phyloP scores from a whole-genome alignment of 2,888 invertebrate genomes.

The Bruchidius siliquastri region DNA sequence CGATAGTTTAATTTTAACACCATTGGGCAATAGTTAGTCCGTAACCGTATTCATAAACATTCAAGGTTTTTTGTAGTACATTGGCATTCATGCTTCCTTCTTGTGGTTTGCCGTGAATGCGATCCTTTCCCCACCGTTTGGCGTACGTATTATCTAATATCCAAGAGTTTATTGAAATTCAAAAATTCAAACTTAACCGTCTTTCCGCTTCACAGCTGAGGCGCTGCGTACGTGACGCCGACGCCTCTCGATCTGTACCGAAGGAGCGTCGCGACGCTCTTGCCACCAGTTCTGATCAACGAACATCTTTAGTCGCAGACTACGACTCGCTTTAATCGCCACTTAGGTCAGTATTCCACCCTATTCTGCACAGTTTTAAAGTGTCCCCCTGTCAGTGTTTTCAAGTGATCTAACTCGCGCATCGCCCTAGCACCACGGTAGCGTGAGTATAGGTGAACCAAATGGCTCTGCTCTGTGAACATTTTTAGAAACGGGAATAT shows the following conservation, averaged over 20 bases:
- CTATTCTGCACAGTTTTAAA: constrained; percentile 3
- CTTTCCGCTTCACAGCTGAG: neutral
- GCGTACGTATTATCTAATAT: too few relatives aligned
- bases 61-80: too few relatives aligned
- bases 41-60: too few relatives aligned
- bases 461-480: neutral
- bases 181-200: neutral
- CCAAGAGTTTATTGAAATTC: too few relatives aligned
- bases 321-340: constrained; percentile 41
- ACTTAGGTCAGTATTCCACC: constrained; percentile 41
- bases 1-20: too few relatives aligned
- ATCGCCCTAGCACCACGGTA: neutral
- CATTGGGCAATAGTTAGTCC: too few relatives aligned
- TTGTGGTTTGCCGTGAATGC: too few relatives aligned
- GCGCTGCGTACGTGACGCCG: constrained; percentile 22
- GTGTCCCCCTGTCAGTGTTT: constrained; percentile 4
- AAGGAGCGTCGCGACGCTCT: constrained; percentile 33
- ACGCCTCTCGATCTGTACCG: constrained; percentile 25
- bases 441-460: constrained; percentile 19
- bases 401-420: neutral
- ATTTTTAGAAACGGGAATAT: neutral
- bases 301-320: constrained; percentile 47
- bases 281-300: constrained; percentile 34
- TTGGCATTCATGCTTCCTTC: too few relatives aligned
- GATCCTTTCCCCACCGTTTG: too few relatives aligned